Evolutionary conservation across 2,888 invertebrate genomes (phyloP), one percentile per base, ranked within the genome.

Genomic region (Tenthredo notha): DNA sequence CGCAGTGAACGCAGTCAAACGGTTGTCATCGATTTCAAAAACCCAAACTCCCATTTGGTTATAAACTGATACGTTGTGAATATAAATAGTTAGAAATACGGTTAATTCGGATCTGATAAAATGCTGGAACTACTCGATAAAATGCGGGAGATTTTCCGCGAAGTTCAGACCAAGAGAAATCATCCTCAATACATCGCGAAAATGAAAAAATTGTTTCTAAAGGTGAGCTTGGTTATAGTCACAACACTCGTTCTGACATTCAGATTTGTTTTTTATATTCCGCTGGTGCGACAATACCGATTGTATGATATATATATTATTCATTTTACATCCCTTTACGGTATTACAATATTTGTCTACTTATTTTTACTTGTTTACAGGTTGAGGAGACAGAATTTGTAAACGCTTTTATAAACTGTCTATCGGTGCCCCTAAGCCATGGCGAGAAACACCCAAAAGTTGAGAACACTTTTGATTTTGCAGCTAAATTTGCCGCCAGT

Each of bases 361-460:
- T 37, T 37, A 0, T 37, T 37, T 37, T 7, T 54, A 2, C 7
- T n/a, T n/a, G 7, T 54, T 88, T 94, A 93, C 89, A 96, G 96
- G 92, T 92, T 88, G 92, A 94, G 2, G 94, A 96, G 87, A 94
- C 95, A 33, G 92, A 92, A 1, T 97, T 97, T 90, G 94, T 95
- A 87, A 93, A 94, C 65, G 95, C 95, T 61, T 97, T 97, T 88
- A 94, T 95, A 61, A 94, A 95, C 89, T 96, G 96, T 74, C 92
- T 97, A 0, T 95, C 95, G 87, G 94, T 96, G 84, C 94, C 96
- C 37, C 95, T 97, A 90, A 94, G 95, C 0, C 95, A 95, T 82
- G 96, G 95, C 15, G 96, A 97, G 87, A 95, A 95, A 18, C 96
- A 96, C 90, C 95, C 96, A 10, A 95, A 95, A 89, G 96, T 97